These are phyloP conservation scores for Gryllus longicercus DNA, from an alignment of 2,888 invertebrate genomes.

Conservation along the genomic window DNA sequence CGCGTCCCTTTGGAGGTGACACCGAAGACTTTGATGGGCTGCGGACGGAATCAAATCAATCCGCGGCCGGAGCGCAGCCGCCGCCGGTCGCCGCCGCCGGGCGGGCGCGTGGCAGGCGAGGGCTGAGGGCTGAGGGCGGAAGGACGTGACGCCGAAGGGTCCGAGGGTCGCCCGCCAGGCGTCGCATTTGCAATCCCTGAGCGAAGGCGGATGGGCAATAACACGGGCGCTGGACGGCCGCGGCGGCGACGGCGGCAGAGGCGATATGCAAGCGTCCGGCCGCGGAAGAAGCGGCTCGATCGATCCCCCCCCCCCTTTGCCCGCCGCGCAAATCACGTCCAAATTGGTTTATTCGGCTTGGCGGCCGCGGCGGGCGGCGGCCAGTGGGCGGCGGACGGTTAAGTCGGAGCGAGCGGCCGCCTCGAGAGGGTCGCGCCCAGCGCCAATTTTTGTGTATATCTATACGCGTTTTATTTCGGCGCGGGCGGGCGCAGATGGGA, in stretches of 20 bases:
- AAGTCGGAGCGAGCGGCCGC: not conserved
- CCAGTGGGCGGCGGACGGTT: no score
- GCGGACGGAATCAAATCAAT: not conserved
- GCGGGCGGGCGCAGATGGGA: not conserved
- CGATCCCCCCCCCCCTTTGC: not conserved
- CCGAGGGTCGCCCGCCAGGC: not conserved
- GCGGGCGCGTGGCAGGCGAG: not conserved
- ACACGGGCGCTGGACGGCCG: not conserved
- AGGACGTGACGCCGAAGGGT: not conserved
- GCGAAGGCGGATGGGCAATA: conserved; percentile 5
- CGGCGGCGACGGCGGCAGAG: not conserved
- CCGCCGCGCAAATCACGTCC: not conserved
- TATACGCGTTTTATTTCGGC: not conserved
- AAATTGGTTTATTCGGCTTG: not conserved
- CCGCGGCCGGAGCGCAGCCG: not conserved
- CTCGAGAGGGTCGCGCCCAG: not conserved
- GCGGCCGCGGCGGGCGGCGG: not conserved
- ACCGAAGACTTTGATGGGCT: not conserved
- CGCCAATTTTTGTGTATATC: not conserved
- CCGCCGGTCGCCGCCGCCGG: not conserved
- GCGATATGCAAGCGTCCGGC: not conserved
- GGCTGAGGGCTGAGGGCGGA: not conserved
- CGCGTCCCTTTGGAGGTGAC: not conserved
- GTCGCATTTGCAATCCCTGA: not conserved
- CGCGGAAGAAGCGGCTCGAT: not conserved